These are phyloP conservation scores for Gerris lacustris DNA, from an alignment of 2,888 invertebrate species.

Conservation along the genomic window DNA sequence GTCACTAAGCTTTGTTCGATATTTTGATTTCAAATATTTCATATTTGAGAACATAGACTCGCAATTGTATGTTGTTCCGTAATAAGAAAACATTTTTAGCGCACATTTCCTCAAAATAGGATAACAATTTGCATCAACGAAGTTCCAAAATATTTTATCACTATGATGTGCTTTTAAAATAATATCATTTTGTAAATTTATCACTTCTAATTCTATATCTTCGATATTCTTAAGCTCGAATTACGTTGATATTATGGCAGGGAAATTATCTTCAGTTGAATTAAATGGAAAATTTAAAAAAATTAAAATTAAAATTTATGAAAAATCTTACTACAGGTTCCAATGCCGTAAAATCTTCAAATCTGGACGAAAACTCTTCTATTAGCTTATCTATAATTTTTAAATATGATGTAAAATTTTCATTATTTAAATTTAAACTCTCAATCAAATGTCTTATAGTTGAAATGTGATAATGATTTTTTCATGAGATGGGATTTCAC, in stretches of 20 bases:
- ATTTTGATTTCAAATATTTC: conserved; percentile 5
- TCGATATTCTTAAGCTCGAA: background rate
- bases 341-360: background rate
- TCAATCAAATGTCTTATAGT: background rate
- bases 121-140: background rate
- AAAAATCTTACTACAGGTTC: background rate
- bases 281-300: too few relatives aligned
- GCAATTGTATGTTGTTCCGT: background rate
- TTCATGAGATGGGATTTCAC: background rate
- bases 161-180: background rate
- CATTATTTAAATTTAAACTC: conserved; percentile 1
- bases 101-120: conserved; percentile 1
- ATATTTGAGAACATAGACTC: conserved; percentile 2
- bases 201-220: background rate
- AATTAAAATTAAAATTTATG: too few relatives aligned
- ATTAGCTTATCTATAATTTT: conserved; percentile 1
- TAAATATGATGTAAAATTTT: conserved; percentile 3
- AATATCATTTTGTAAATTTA: background rate
- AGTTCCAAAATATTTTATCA: conserved; percentile 3
- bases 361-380: conserved; percentile 1
- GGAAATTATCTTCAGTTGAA: background rate
- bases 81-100: background rate
- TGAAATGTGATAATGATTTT: conserved; percentile 3
- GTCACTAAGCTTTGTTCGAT: conserved; percentile 1
- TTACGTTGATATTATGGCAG: background rate